These are phyloP conservation scores for Lordiphosa mommai DNA, from an alignment of 1,140 invertebrate genomes.

Conservation along the genomic window DNA sequence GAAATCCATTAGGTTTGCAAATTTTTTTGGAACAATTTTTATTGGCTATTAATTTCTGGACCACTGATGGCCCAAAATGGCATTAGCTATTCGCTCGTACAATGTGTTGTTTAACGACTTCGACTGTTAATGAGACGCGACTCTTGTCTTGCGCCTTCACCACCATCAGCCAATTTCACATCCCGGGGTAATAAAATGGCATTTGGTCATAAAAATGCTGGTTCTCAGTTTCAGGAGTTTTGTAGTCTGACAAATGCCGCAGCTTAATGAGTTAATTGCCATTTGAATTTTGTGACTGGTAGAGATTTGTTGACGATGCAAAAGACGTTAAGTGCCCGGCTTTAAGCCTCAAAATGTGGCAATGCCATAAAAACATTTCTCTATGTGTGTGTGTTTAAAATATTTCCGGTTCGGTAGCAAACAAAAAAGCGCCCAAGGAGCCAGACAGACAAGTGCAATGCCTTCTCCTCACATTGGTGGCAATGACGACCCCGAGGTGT, in stretches of 20 bases:
- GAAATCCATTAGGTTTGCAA: constrained; percentile 28
- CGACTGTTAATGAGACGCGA: constrained; percentile 68
- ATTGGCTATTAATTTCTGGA: constrained; percentile 45
- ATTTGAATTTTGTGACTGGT: constrained; percentile 68
- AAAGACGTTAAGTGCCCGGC: constrained; percentile 32
- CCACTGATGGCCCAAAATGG: constrained; percentile 28
- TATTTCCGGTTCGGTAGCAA: constrained; percentile 51
- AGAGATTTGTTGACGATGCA: constrained; percentile 66
- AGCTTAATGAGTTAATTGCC: constrained; percentile 69
- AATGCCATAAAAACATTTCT: constrained; percentile 29
- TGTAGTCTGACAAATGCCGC: constrained; percentile 30
- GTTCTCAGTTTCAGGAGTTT: constrained; percentile 5
- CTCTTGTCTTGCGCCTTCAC: constrained; percentile 24
- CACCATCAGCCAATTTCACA: not conserved
- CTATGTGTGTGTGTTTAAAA: constrained; percentile 41
- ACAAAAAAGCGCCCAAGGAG: constrained; percentile 37
- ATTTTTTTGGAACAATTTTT: constrained; percentile 32
- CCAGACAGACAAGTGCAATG: constrained; percentile 29
- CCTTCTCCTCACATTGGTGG: constrained; percentile 27
- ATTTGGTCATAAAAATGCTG: constrained; percentile 55
- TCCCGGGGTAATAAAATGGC: constrained; percentile 51
- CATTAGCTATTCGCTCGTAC: constrained; percentile 44
- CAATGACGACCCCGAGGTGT: constrained; percentile 40
- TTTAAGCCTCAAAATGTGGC: constrained; percentile 9
- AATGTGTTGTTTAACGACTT: constrained; percentile 70